Evolutionary conservation across 1,140 invertebrate genomes (phyloP), one percentile per base, ranked within the genome.

Genomic region (Atta colombica): DNA sequence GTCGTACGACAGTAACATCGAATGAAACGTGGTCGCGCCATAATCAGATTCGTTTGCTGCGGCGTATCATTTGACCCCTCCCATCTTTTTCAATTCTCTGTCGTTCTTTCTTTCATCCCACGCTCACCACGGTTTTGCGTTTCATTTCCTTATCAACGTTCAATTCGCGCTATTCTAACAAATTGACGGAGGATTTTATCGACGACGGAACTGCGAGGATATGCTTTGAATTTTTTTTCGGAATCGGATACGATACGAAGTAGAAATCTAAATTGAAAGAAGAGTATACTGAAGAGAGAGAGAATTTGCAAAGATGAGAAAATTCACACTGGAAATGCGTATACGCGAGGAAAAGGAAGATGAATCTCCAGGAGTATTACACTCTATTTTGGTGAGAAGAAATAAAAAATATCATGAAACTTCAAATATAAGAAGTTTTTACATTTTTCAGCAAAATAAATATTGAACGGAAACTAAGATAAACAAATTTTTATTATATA

Each of bases 41-140:
- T 81, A 71, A 81, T 81, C 51, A 72, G 65, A 81, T 81, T 81
- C 66, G 51, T 81, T 81, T 71, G 78, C 51, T 60, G 66, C 66
- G 51, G 10, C 49, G 45, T 81, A 81, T 81, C 66, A 81, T 72
- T 81, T 81, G 39, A 25, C 21, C 66, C 14, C 39, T 49, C 12
- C 14, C 61, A 53, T 25, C 61, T 68, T 80, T 39, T 80, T 53
- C 28, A 68, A 45, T 25, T 49, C 31, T 6, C 31, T 7, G 51
- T 53, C 28, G 58, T 49, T 60, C 8, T 7, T 81, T 81, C 77
- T 81, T 71, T 81, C 66, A 81, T 81, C 25, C 39, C 61, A n/a
- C 60, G 31, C 25, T 18, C 60, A 61, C n/a, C 10, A 81, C 75
- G 25, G 21, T 72, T 58, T 81, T 71, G 53, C 51, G 49, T 81